A percentile compares a stretch with the other conserved stretches of the same genome.
Conservation (phyloP, 92 coral and sea anemone species). For the Parazoanthus swiftii region DNA sequence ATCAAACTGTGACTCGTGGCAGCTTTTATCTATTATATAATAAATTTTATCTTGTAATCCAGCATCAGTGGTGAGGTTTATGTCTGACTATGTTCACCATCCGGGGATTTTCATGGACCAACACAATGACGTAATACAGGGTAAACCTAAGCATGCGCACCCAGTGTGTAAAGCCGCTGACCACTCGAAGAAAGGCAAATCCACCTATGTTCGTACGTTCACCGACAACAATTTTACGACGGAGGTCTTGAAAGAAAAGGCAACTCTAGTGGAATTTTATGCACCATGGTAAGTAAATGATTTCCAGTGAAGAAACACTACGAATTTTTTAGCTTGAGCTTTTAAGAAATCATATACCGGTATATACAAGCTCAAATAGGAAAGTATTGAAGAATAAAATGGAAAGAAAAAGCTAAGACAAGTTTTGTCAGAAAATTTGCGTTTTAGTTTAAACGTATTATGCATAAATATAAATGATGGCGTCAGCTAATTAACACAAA, state of each 20-base stretch:
- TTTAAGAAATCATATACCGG: too few species aligned
- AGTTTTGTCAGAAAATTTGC: too few species aligned
- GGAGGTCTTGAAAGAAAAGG: slow-evolving; percentile 30
- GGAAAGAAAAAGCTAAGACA: too few species aligned
- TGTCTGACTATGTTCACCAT: slow-evolving; percentile 20
- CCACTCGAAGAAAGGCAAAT: background rate
- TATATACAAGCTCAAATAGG: too few species aligned
- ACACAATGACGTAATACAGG: background rate
- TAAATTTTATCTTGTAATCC: too few species aligned
- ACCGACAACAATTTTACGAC: slow-evolving; percentile 17
- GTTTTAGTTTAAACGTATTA: too few species aligned
- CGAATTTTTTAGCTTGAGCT: too few species aligned
- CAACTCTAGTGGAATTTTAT: slow-evolving; percentile 27
- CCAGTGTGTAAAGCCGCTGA: slow-evolving; percentile 27
- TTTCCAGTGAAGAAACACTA: too few species aligned
- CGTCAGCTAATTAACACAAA: too few species aligned
- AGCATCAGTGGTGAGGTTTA: slow-evolving; percentile 24
- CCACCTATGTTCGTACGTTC: slow-evolving; percentile 18
- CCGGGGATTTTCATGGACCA: slow-evolving; percentile 28
- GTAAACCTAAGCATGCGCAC: background rate
- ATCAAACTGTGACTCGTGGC: too few species aligned
- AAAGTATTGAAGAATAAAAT: too few species aligned
- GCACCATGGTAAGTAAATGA: slow-evolving; percentile 31
- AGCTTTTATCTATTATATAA: background rate
- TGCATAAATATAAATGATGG: too few species aligned